Conservation (phyloP, 2,113 vertebrate genomes). For the Mustela lutreola region DNA sequence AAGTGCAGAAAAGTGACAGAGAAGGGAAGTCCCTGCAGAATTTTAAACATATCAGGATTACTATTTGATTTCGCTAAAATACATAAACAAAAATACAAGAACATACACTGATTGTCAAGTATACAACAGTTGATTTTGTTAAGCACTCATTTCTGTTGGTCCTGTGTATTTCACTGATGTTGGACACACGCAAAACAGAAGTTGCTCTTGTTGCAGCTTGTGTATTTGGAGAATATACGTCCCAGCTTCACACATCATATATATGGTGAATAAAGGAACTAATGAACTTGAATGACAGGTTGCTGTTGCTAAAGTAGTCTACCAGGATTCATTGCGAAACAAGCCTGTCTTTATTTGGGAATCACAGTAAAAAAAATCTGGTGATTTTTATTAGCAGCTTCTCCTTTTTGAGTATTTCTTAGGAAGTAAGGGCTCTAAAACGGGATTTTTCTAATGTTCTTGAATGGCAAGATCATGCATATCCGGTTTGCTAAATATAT, state of each 20-base stretch:
- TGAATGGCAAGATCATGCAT: constrained; percentile 19
- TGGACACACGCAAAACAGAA: background rate
- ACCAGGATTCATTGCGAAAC: background rate
- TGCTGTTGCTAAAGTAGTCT: background rate
- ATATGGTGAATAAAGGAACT: background rate
- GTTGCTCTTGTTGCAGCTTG: background rate
- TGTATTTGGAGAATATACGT: background rate
- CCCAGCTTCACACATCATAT: background rate
- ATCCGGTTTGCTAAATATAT: constrained; percentile 66
- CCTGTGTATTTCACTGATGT: background rate
- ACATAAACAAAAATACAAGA: background rate
- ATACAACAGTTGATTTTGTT: background rate
- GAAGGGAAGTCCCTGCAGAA: background rate
- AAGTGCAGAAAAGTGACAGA: background rate
- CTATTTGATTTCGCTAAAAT: background rate
- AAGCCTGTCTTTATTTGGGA: background rate
- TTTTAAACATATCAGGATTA: background rate
- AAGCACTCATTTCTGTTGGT: background rate
- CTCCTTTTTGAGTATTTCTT: constrained; percentile 50
- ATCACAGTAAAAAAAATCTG: constrained; percentile 37
- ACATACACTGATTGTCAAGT: background rate
- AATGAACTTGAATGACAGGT: background rate
- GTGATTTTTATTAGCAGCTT: constrained; percentile 48
- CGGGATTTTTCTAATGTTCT: constrained; percentile 60
- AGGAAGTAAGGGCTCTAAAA: constrained; percentile 27